phyloP scores from a whole-genome alignment of 2,797 vertebrate genomes.

The Acrossocheilus fasciatus region DNA sequence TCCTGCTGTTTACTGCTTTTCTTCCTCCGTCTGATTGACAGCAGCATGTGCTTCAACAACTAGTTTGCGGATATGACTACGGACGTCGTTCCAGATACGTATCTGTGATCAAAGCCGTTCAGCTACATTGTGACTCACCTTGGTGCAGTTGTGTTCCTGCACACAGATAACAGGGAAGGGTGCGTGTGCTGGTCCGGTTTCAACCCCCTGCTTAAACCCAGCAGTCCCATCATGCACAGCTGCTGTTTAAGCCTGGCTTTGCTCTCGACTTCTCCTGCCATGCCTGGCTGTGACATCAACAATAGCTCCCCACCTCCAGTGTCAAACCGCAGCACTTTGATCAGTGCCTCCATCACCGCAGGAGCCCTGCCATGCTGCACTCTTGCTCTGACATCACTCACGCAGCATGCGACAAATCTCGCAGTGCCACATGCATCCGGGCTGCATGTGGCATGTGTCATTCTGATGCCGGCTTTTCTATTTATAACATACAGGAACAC shows the following conservation, averaged over 20 bases:
- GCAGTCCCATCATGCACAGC: slow-evolving; percentile 9
- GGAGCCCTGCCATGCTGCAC: slow-evolving; percentile 73
- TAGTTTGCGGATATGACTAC: neutral
- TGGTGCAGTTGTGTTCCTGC: slow-evolving; percentile 26
- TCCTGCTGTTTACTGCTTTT: slow-evolving; percentile 1
- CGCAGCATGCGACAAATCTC: slow-evolving; percentile 11
- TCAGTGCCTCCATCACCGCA: slow-evolving; percentile 67
- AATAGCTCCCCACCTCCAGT: slow-evolving; percentile 79
- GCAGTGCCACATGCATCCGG: slow-evolving; percentile 3
- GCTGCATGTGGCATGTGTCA: slow-evolving; percentile 61
- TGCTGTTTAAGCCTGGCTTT: slow-evolving; percentile 34
- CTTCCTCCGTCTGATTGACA: slow-evolving; percentile 27
- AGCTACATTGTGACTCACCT: slow-evolving; percentile 10
- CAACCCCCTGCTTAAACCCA: neutral
- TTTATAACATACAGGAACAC: neutral
- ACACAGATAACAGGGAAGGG: slow-evolving; percentile 43
- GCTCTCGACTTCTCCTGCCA: slow-evolving; percentile 68
- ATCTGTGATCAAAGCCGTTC: slow-evolving; percentile 32
- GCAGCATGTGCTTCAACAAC: slow-evolving; percentile 1
- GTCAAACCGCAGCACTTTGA: slow-evolving; percentile 79
- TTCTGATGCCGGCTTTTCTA: slow-evolving; percentile 9
- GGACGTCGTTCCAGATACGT: neutral
- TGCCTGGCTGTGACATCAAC: slow-evolving; percentile 81
- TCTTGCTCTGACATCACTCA: slow-evolving; percentile 71
- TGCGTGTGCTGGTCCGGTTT: slow-evolving; percentile 46